A percentile compares a stretch with the other conserved stretches of the same genome.
These are phyloP conservation scores for Drosophila ohnishii DNA, from an alignment of 1,140 invertebrate species.

Conservation along the genomic window DNA sequence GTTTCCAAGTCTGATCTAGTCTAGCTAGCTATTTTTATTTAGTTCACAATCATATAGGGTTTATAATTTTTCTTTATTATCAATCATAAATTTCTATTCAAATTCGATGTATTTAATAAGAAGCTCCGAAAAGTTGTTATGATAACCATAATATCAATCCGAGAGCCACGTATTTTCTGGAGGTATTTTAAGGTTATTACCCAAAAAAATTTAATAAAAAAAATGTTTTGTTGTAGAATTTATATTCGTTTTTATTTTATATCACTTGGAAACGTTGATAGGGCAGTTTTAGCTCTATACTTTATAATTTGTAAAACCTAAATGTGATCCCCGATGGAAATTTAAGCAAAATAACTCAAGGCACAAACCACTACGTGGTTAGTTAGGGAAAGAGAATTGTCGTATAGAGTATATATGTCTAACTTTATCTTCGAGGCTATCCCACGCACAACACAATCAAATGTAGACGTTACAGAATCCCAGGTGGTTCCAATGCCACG, in stretches of 20 bases:
- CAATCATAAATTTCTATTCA: not conserved
- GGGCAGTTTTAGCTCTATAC: conserved; percentile 32
- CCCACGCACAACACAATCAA: conserved; percentile 70
- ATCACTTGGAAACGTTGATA: conserved; percentile 1
- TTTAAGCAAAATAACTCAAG: conserved; percentile 19
- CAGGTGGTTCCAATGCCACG: conserved; percentile 22
- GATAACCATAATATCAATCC: not conserved
- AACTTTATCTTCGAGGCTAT: conserved; percentile 23
- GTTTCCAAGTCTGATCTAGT: conserved; percentile 3
- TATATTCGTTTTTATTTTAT: not conserved
- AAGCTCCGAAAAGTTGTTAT: not conserved
- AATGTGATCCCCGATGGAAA: conserved; percentile 62
- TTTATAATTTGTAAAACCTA: conserved; percentile 59
- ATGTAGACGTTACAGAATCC: conserved; percentile 28
- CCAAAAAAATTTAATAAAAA: too few species aligned
- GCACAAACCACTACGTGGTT: conserved; percentile 16
- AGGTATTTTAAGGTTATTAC: not conserved
- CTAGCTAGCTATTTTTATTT: not conserved
- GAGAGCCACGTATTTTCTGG: not conserved
- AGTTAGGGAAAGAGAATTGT: conserved; percentile 18
- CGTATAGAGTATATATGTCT: conserved; percentile 26
- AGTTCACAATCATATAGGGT: not conserved
- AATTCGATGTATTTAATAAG: not conserved
- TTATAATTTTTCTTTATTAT: not conserved
- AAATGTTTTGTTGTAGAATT: not conserved